Percentiles rank a stretch among this genome's conserved stretches.
Evolutionary conservation across 2,888 invertebrate genomes (phyloP).

Genomic region (Chrysolina haemoptera): DNA sequence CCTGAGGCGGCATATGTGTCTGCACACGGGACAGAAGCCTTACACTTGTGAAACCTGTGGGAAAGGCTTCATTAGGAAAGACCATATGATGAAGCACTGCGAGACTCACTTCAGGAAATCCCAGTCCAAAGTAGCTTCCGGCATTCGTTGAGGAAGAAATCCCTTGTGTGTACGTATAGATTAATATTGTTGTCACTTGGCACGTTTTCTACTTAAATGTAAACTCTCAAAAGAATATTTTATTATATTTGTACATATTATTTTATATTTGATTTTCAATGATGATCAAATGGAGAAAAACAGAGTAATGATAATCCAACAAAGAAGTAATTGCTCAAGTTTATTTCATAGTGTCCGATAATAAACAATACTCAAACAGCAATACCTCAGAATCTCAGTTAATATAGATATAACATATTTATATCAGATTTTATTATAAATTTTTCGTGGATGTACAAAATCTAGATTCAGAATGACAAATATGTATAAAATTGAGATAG

Average conservation of each 20-base stretch:
- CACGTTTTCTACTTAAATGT: slow-evolving; percentile 63
- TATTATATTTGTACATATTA: slow-evolving; percentile 61
- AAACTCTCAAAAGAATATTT: slow-evolving; percentile 51
- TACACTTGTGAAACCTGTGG: slow-evolving; percentile 86
- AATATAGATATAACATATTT: slow-evolving; percentile 67
- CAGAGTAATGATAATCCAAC: slow-evolving; percentile 54
- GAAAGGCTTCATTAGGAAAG: slow-evolving; percentile 91
- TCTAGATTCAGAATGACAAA: slow-evolving; percentile 62
- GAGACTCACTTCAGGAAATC: slow-evolving; percentile 83
- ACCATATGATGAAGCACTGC: slow-evolving; percentile 91
- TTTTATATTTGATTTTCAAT: slow-evolving; percentile 53
- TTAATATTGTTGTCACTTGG: slow-evolving; percentile 59
- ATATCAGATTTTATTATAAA: slow-evolving; percentile 67
- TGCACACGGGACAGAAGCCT: slow-evolving; percentile 90
- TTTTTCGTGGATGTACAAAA: slow-evolving; percentile 69
- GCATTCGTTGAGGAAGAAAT: slow-evolving; percentile 52
- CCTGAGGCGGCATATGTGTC: slow-evolving; percentile 87
- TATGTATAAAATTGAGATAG: slow-evolving; percentile 50
- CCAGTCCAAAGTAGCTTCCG: slow-evolving; percentile 53
- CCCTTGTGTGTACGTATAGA: slow-evolving; percentile 56
- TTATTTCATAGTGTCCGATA: slow-evolving; percentile 58
- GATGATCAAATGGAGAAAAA: slow-evolving; percentile 53
- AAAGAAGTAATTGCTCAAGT: slow-evolving; percentile 60
- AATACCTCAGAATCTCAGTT: slow-evolving; percentile 71
- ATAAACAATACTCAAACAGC: slow-evolving; percentile 68